Evolutionary conservation across 2,888 invertebrate genomes (phyloP).

Genomic region (Leptothorax acervorum): DNA sequence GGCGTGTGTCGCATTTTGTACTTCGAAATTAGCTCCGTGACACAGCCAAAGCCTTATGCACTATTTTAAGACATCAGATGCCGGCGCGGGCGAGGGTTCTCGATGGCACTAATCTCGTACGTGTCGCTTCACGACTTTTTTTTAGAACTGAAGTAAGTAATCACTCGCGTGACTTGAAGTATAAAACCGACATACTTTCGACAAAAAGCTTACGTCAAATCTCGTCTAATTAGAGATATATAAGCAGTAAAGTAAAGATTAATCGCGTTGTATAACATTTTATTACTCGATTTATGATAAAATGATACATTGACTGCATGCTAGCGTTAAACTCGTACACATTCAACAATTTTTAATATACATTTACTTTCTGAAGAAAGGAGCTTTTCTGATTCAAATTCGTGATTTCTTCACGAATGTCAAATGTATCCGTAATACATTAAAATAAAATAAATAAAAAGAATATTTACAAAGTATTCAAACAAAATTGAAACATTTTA

Average conservation of each 20-base stretch:
- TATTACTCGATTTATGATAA: neutral
- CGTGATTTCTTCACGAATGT: neutral
- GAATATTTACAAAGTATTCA: neutral
- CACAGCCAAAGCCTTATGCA: neutral
- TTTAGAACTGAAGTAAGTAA: neutral
- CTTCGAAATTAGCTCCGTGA: conserved; percentile 55
- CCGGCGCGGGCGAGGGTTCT: neutral
- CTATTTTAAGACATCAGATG: conserved; percentile 30
- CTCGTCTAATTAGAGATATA: neutral
- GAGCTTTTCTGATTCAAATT: neutral
- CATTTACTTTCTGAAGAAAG: neutral
- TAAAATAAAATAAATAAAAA: neutral
- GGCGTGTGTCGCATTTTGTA: conserved; percentile 36
- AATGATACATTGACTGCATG: neutral
- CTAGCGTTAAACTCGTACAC: neutral
- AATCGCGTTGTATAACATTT: neutral
- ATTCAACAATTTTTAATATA: neutral
- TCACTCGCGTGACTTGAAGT: neutral
- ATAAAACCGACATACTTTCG: too few species aligned
- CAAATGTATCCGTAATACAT: neutral
- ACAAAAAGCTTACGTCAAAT: neutral
- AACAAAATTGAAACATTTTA: neutral
- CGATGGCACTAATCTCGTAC: neutral
- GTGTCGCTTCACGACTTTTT: neutral
- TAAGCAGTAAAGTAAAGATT: neutral